Conservation (phyloP, 2,888 invertebrate species). For the Silvanus unidentatus region DNA sequence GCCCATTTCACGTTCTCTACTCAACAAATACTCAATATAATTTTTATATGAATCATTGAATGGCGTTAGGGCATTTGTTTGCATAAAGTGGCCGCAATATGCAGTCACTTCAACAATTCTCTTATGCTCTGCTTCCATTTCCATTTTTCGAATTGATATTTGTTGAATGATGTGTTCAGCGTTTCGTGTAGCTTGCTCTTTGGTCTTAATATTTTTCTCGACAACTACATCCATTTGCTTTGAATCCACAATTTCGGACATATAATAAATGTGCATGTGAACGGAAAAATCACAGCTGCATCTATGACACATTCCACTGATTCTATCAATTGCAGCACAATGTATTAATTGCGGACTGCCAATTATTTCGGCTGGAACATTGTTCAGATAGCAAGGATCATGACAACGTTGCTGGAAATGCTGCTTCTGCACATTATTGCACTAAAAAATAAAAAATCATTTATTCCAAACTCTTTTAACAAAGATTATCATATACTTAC, state of each 20-base stretch:
- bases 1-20: slow-evolving; percentile 30
- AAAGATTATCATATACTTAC: slow-evolving; percentile 20
- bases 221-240: slow-evolving; percentile 29
- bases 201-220: slow-evolving; percentile 24
- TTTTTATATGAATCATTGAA: slow-evolving; percentile 37
- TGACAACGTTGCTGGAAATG: slow-evolving; percentile 39
- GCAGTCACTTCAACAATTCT: slow-evolving; percentile 32
- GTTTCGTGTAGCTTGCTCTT: slow-evolving; percentile 24
- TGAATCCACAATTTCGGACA: slow-evolving; percentile 30
- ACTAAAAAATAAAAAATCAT: slow-evolving; percentile 21
- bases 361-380: slow-evolving; percentile 35
- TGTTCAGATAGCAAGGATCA: slow-evolving; percentile 37
- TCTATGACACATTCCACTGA: slow-evolving; percentile 22
- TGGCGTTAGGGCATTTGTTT: slow-evolving; percentile 35
- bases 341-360: slow-evolving; percentile 32
- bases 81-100: slow-evolving; percentile 38
- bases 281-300: slow-evolving; percentile 35
- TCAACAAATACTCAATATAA: slow-evolving; percentile 37
- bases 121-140: slow-evolving; percentile 31
- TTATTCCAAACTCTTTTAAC: slow-evolving; percentile 1
- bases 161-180: slow-evolving; percentile 24
- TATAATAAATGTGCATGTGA: slow-evolving; percentile 41
- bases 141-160: slow-evolving; percentile 21
- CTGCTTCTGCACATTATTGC: slow-evolving; percentile 30
- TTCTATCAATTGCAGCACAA: slow-evolving; percentile 32